phyloP scores from a whole-genome alignment of 2,888 invertebrate species.

The Zygogramma bicolorata region DNA sequence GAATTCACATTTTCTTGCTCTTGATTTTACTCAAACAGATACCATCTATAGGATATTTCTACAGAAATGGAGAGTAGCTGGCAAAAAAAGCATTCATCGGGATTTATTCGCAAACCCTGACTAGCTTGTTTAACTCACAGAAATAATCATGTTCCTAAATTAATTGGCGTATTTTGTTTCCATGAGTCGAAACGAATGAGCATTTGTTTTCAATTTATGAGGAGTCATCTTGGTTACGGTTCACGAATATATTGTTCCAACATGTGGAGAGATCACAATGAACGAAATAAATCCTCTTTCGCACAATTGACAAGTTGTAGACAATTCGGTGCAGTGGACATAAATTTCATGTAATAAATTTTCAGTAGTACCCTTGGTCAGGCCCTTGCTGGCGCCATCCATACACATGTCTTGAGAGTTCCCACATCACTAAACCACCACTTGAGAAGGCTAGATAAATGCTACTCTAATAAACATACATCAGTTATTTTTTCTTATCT shows the following conservation, averaged over 20 bases:
- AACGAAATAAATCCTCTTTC: neutral
- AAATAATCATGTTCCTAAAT: too few species aligned
- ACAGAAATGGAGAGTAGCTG: too few species aligned
- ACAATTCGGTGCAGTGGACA: constrained; percentile 7
- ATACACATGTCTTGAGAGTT: constrained; percentile 9
- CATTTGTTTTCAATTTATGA: too few species aligned
- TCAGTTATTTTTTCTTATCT: constrained; percentile 9
- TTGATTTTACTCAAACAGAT: too few species aligned
- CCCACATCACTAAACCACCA: constrained; percentile 11
- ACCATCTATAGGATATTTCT: too few species aligned
- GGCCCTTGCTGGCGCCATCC: constrained; percentile 11
- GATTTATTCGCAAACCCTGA: too few species aligned
- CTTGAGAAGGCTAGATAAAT: constrained; percentile 13
- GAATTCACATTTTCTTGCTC: too few species aligned
- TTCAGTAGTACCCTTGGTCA: constrained; percentile 1
- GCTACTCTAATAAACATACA: constrained; percentile 13
- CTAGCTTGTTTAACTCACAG: too few species aligned
- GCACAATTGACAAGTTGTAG: constrained; percentile 9
- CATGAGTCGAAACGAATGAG: too few species aligned
- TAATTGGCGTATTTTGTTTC: too few species aligned
- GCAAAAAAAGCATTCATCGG: too few species aligned
- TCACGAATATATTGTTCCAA: constrained; percentile 1
- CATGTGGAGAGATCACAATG: constrained; percentile 3
- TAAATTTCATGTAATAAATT: constrained; percentile 5
- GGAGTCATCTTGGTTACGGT: neutral